Percentiles rank a stretch among this genome's conserved stretches.
These are phyloP conservation scores for Intellagama lesueurii DNA, from an alignment of 2,797 vertebrate genomes.

Conservation along the genomic window DNA sequence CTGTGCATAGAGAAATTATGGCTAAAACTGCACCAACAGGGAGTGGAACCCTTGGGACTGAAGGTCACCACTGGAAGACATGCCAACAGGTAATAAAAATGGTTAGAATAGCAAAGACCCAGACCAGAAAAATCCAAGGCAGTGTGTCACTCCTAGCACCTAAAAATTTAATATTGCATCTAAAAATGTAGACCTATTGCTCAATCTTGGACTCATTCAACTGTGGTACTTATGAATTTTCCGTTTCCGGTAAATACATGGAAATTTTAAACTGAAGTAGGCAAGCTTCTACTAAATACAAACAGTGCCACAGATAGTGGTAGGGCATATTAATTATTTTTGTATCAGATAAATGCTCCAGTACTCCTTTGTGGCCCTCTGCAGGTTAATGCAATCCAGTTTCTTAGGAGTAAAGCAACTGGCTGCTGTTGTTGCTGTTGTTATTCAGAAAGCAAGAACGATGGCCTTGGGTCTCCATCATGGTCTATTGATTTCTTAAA, in stretches of 20 bases:
- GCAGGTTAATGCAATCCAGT: constrained; percentile 2
- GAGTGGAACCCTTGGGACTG: not conserved
- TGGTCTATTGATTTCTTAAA: not conserved
- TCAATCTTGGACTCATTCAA: not conserved
- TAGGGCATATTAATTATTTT: not conserved
- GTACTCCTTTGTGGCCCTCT: not conserved
- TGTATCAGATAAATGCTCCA: not conserved
- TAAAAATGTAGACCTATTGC: not conserved
- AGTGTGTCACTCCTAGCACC: not conserved
- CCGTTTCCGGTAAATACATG: not conserved
- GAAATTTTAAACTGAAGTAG: not conserved
- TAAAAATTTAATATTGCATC: not conserved
- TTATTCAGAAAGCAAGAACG: not conserved
- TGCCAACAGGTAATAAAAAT: not conserved
- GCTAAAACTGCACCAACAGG: not conserved
- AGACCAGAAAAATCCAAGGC: not conserved
- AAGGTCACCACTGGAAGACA: not conserved
- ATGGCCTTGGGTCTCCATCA: not conserved
- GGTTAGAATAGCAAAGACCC: not conserved
- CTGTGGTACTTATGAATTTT: not conserved
- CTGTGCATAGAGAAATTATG: not conserved
- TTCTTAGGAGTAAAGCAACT: not conserved
- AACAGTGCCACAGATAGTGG: not conserved
- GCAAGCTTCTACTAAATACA: not conserved
- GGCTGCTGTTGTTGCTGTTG: not conserved